A percentile compares a stretch with the other conserved stretches of the same genome.
phyloP scores from a whole-genome alignment of 2,113 vertebrate genomes.

The Chloebia gouldiae region DNA sequence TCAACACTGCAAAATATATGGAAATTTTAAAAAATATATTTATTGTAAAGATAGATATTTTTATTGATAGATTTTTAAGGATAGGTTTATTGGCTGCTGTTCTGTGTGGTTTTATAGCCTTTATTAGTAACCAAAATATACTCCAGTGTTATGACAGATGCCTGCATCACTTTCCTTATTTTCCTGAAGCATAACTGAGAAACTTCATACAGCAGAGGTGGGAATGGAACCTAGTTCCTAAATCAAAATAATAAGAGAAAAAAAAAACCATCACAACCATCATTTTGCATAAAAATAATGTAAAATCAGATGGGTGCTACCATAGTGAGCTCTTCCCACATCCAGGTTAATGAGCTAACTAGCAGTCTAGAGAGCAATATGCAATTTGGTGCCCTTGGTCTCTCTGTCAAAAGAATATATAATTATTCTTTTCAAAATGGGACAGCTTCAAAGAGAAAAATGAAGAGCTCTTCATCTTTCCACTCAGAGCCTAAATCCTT shows the following conservation, averaged over 20 bases:
- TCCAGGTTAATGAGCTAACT: conserved; percentile 53
- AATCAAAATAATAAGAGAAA: conserved; percentile 8
- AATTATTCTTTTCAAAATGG: conserved; percentile 63
- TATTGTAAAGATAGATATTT: not conserved
- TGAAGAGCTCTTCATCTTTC: conserved; percentile 42
- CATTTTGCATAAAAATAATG: not conserved
- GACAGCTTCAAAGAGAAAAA: conserved; percentile 44
- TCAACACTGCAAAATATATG: not conserved
- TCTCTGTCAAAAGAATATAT: conserved; percentile 39
- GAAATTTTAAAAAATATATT: not conserved
- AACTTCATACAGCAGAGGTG: not conserved
- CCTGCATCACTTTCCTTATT: not conserved
- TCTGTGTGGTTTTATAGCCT: not conserved
- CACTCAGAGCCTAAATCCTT: conserved; percentile 43
- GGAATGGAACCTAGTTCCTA: not conserved
- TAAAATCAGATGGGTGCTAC: not conserved
- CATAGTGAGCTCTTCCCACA: not conserved
- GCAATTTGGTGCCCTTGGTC: conserved; percentile 44
- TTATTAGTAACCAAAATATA: not conserved
- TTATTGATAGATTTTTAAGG: not conserved
- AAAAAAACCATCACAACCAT: not conserved
- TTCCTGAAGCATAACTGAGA: not conserved
- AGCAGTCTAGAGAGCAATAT: conserved; percentile 26
- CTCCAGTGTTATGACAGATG: not conserved
- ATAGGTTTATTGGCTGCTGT: not conserved